A percentile compares a stretch with the other conserved stretches of the same genome.
Conservation (phyloP, 2,888 invertebrate genomes). For the Archips crataeganus region DNA sequence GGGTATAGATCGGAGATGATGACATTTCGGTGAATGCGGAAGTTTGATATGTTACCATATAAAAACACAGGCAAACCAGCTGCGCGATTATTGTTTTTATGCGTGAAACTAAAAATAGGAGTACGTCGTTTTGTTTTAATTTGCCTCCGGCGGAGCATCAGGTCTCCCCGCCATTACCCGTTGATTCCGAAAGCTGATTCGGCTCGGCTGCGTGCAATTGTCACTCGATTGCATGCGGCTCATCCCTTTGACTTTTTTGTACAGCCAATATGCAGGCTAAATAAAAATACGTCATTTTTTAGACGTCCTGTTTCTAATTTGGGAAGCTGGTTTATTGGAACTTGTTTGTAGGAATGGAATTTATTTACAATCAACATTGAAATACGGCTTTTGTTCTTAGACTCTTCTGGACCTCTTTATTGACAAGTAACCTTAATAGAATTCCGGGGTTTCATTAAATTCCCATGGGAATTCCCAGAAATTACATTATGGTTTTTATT, state of each 20-base stretch:
- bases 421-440: neutral
- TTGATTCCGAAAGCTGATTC: constrained; percentile 49
- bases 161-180: constrained; percentile 24
- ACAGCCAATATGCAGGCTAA: constrained; percentile 32
- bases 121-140: neutral
- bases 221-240: constrained; percentile 53
- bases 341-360: neutral
- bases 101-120: too few relatives aligned
- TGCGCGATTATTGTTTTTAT: too few relatives aligned
- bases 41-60: too few relatives aligned
- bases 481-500: too few relatives aligned
- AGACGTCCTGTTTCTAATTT: neutral
- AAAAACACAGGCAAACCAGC: too few relatives aligned
- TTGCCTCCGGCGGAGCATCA: neutral
- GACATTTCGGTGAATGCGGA: too few relatives aligned
- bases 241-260: constrained; percentile 43
- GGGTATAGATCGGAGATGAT: too few relatives aligned
- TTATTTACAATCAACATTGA: neutral
- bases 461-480: too few relatives aligned
- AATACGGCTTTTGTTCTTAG: neutral
- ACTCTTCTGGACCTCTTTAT: neutral
- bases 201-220: constrained; percentile 50
- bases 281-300: constrained; percentile 30
- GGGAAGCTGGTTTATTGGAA: neutral
- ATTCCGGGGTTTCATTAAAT: too few relatives aligned